A percentile compares a stretch with the other conserved stretches of the same genome.
Evolutionary conservation across 2,113 vertebrate species (phyloP).

Genomic region (Nanorana parkeri): DNA sequence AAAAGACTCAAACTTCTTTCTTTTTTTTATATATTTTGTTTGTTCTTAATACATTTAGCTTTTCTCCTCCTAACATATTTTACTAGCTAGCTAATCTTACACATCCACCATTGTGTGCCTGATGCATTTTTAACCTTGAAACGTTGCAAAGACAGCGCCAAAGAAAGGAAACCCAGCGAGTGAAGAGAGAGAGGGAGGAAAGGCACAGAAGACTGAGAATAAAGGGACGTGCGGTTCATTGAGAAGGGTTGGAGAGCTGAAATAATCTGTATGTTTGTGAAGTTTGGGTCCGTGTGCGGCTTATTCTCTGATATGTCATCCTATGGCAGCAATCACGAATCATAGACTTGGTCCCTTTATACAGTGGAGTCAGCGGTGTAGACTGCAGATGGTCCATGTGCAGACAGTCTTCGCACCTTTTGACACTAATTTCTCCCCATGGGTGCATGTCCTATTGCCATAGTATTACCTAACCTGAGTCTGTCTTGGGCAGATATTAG

Average conservation of each 20-base stretch:
- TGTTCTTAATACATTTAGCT: slow-evolving; percentile 79
- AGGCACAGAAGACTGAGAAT: slow-evolving; percentile 55
- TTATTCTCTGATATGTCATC: slow-evolving; percentile 9
- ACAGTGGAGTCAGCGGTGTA: not conserved
- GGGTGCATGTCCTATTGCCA: no score
- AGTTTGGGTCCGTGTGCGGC: not conserved
- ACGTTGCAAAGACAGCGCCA: slow-evolving; percentile 78
- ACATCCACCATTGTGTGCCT: slow-evolving; percentile 81
- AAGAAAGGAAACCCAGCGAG: slow-evolving; percentile 53
- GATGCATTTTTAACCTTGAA: slow-evolving; percentile 92
- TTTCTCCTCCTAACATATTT: slow-evolving; percentile 80
- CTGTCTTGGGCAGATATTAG: no score
- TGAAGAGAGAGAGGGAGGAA: slow-evolving; percentile 62
- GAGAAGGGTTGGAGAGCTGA: slow-evolving; percentile 36
- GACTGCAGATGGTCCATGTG: no score
- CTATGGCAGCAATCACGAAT: not conserved
- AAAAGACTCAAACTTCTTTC: slow-evolving; percentile 81
- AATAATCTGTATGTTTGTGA: slow-evolving; percentile 30
- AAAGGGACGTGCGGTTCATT: slow-evolving; percentile 57
- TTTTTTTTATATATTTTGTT: slow-evolving; percentile 69
- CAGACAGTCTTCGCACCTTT: no score
- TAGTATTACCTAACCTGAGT: no score
- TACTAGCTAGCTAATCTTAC: slow-evolving; percentile 82
- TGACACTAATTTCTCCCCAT: no score
- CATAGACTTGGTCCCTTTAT: not conserved